A percentile compares a stretch with the other conserved stretches of the same genome.
These are phyloP conservation scores for Thumatha senex DNA, from an alignment of 2,888 invertebrate genomes.

Conservation along the genomic window DNA sequence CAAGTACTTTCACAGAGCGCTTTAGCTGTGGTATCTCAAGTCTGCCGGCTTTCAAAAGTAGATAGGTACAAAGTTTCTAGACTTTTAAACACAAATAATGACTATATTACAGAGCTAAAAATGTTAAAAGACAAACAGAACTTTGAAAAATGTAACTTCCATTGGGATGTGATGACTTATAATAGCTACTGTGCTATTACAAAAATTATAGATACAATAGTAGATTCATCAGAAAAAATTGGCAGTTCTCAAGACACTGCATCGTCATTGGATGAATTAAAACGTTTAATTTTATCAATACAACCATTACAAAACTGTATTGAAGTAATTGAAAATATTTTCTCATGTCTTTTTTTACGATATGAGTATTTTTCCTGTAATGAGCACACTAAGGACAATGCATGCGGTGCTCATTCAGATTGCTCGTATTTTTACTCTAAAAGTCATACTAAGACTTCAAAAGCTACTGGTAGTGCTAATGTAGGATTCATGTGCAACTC, in stretches of 20 bases:
- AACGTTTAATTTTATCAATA: slow-evolving; percentile 72
- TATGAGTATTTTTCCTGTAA: slow-evolving; percentile 84
- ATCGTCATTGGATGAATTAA: slow-evolving; percentile 73
- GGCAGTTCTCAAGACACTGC: slow-evolving; percentile 62
- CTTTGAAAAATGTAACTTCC: slow-evolving; percentile 43
- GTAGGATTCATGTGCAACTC: slow-evolving; percentile 84
- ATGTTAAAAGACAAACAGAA: slow-evolving; percentile 46
- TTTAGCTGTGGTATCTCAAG: slow-evolving; percentile 77
- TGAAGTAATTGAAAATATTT: slow-evolving; percentile 89
- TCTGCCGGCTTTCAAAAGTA: slow-evolving; percentile 73
- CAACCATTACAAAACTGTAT: slow-evolving; percentile 75
- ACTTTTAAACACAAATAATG: slow-evolving; percentile 72
- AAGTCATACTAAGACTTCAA: slow-evolving; percentile 56
- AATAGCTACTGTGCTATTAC: slow-evolving; percentile 80
- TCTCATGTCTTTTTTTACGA: slow-evolving; percentile 87
- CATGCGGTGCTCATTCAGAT: slow-evolving; percentile 74
- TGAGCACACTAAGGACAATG: slow-evolving; percentile 72
- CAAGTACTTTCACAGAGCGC: slow-evolving; percentile 75
- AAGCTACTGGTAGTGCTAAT: slow-evolving; percentile 50
- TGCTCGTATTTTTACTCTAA: slow-evolving; percentile 79
- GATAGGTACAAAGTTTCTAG: slow-evolving; percentile 79
- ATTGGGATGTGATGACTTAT: slow-evolving; percentile 78
- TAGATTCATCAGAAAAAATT: slow-evolving; percentile 61
- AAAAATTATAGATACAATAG: slow-evolving; percentile 75
- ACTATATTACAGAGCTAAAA: slow-evolving; percentile 66